Percentiles rank a stretch among this genome's conserved stretches.
Conservation (phyloP, 2,888 invertebrate genomes). For the Nectonema munidae region DNA sequence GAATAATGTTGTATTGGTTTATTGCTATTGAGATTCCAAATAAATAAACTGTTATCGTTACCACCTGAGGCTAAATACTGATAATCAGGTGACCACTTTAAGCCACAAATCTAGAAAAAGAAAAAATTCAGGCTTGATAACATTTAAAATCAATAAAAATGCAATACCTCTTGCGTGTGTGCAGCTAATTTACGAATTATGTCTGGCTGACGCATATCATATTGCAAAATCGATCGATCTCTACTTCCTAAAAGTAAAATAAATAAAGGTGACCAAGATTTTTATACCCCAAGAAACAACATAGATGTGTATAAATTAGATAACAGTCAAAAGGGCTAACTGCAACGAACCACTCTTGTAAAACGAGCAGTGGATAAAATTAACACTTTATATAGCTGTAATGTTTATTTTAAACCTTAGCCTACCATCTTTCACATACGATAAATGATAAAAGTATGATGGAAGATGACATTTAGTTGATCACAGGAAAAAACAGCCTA, state of each 20-base stretch:
- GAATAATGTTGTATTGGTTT: conserved; percentile 66
- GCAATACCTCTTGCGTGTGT: conserved; percentile 39
- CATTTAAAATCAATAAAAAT: neutral
- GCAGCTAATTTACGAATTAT: conserved; percentile 18
- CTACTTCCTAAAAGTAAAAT: conserved; percentile 50
- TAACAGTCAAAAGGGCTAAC: too few species aligned
- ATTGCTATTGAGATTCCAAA: conserved; percentile 50
- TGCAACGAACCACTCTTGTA: too few species aligned
- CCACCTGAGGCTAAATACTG: conserved; percentile 88
- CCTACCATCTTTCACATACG: too few species aligned
- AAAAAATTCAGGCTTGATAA: conserved; percentile 13
- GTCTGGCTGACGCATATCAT: conserved; percentile 41
- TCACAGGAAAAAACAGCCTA: too few species aligned
- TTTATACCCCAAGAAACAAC: too few species aligned
- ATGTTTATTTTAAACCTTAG: too few species aligned
- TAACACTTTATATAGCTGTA: too few species aligned
- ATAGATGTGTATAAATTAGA: too few species aligned
- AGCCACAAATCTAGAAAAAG: conserved; percentile 36
- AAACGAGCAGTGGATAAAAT: too few species aligned
- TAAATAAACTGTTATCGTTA: conserved; percentile 73
- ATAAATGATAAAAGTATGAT: too few species aligned
- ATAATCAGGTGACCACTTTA: conserved; percentile 93
- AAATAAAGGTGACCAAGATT: too few species aligned
- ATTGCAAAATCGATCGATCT: conserved; percentile 60
- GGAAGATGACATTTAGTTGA: too few species aligned